Evolutionary conservation across 2,888 invertebrate genomes (phyloP).

Genomic region (Oligia strigilis): DNA sequence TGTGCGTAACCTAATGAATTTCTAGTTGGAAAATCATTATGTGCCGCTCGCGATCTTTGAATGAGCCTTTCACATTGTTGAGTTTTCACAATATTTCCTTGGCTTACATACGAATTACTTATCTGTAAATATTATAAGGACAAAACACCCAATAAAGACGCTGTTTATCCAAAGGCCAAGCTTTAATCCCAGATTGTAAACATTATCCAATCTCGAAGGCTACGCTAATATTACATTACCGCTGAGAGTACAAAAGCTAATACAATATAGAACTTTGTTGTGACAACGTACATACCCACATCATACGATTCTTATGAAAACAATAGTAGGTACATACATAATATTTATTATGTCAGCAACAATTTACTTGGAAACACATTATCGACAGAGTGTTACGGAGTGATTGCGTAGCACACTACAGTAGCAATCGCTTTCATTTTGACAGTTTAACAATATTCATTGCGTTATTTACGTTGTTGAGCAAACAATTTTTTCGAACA

Average conservation of each 20-base stretch:
- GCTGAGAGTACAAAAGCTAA: constrained; percentile 35
- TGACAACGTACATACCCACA: constrained; percentile 22
- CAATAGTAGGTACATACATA: constrained; percentile 19
- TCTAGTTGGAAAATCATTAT: not conserved
- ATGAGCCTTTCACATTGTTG: constrained; percentile 9
- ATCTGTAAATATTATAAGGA: constrained; percentile 21
- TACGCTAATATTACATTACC: constrained; percentile 18
- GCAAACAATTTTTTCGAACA: too few relatives aligned
- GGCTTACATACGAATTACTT: not conserved
- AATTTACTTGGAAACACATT: constrained; percentile 23
- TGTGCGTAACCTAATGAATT: not conserved
- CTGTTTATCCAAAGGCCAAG: constrained; percentile 16
- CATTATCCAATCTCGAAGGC: constrained; percentile 55
- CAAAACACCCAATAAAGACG: constrained; percentile 3
- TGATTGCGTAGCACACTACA: too few relatives aligned
- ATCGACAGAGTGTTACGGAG: not conserved
- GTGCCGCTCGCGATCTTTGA: not conserved
- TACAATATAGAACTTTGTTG: constrained; percentile 39
- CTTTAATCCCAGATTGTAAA: constrained; percentile 49
- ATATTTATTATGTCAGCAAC: constrained; percentile 21
- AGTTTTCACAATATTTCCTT: not conserved
- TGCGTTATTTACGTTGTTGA: too few relatives aligned
- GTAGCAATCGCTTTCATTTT: too few relatives aligned
- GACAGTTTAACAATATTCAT: too few relatives aligned
- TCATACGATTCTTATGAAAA: constrained; percentile 20